Evolutionary conservation across 1,140 invertebrate genomes (phyloP).

Genomic region (Glomeris maerens): DNA sequence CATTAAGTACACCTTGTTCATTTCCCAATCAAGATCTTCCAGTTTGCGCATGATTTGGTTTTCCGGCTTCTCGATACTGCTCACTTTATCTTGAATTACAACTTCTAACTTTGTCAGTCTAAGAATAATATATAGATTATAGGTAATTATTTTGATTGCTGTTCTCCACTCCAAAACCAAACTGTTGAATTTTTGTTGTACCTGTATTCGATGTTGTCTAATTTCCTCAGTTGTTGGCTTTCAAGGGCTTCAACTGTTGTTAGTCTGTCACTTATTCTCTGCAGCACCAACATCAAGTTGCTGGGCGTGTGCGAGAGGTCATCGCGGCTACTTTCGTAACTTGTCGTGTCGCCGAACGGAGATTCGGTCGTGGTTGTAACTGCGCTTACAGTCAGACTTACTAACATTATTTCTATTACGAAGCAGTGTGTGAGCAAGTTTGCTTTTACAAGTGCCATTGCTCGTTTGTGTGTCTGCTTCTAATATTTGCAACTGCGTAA

Average conservation of each 20-base stretch:
- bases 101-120: conserved; percentile 27
- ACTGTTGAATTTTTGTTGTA: conserved; percentile 21
- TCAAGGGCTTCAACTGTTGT: conserved; percentile 30
- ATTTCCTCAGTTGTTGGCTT: conserved; percentile 29
- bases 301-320: not conserved
- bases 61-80: conserved; percentile 18
- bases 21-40: conserved; percentile 22
- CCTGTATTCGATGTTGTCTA: conserved; percentile 36
- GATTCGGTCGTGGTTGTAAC: too few species aligned
- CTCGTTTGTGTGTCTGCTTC: too few species aligned
- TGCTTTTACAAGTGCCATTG: too few species aligned
- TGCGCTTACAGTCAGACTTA: too few species aligned
- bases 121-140: conserved; percentile 6
- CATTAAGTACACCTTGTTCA: conserved; percentile 18
- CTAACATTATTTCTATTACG: too few species aligned
- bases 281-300: conserved; percentile 15
- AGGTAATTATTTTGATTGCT: not conserved
- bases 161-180: not conserved
- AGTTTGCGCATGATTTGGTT: conserved; percentile 21
- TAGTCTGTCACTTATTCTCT: conserved; percentile 30
- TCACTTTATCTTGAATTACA: conserved; percentile 23
- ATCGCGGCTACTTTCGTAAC: not conserved
- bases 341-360: too few species aligned
- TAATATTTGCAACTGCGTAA: too few species aligned
- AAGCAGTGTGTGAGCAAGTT: too few species aligned